Evolutionary conservation across 2,797 vertebrate genomes (phyloP).

Genomic region (Tragelaphus oryx): DNA sequence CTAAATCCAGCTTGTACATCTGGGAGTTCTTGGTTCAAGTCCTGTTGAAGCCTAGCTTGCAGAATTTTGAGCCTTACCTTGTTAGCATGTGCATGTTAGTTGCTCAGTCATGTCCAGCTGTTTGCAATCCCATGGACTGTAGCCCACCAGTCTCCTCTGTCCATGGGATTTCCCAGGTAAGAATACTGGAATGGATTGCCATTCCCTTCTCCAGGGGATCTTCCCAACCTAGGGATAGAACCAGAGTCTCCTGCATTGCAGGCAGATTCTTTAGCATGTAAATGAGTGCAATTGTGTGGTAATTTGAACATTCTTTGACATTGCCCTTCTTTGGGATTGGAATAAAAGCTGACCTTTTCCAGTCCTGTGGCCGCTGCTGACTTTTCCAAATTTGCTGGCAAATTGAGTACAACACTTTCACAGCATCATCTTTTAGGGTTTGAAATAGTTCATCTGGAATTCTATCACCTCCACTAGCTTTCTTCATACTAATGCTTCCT

Average conservation of each 20-base stretch:
- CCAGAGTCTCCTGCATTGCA: background rate
- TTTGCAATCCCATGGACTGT: background rate
- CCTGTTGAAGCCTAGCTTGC: background rate
- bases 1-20: background rate
- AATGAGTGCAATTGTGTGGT: background rate
- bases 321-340: background rate
- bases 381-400: background rate
- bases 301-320: background rate
- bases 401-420: background rate
- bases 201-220: background rate
- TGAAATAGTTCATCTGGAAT: background rate
- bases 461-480: background rate
- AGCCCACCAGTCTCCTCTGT: background rate
- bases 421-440: background rate
- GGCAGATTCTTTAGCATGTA: background rate
- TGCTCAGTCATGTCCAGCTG: rapidly evolving
- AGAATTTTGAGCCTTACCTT: background rate
- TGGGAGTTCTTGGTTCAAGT: background rate
- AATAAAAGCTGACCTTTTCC: background rate
- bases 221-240: background rate
- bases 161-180: background rate
- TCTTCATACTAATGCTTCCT: background rate
- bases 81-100: background rate
- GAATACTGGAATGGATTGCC: background rate
- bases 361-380: background rate